Base-by-base conservation (phyloP, 2,888 invertebrate genomes). In the Rhingia campestris region DNA sequence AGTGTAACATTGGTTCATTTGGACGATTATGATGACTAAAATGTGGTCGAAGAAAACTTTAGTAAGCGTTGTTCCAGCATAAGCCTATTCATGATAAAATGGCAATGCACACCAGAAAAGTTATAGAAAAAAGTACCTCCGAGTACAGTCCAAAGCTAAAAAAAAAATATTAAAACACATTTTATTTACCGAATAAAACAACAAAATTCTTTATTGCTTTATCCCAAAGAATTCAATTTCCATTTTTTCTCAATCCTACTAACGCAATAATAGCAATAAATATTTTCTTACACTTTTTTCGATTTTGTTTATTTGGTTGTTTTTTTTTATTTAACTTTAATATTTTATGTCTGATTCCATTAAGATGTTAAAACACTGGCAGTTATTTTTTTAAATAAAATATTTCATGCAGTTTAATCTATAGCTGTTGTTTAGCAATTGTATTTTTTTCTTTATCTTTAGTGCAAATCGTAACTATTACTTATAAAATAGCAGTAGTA, bases 121-220 rank as follows among this genome's bases (percentile, higher is more conserved):
- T n/a, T n/a, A n/a, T n/a, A n/a, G n/a, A n/a, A n/a, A n/a, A n/a
- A n/a, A n/a, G n/a, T n/a, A n/a, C n/a, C n/a, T n/a, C n/a, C n/a
- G n/a, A n/a, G n/a, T n/a, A n/a, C n/a, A 43, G 5, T 12, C 5
- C 6, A 12, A 12, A 12, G 4, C 3, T n/a, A 10, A n/a, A 12
- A 14, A 22, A 2, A 33, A 32, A 51, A 7, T 32, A 35, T 12
- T 30, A 72, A 77, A 81, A 81, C 70, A 22, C 75, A 56, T 14
- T 30, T 37, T 12, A 12, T 49, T 22, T 67, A 79, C 64, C 82
- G 75, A 84, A 80, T 84, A 84, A 84, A 84, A 84, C 84, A 84
- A 84, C 84, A 80, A 75, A 75, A 70, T 84, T 66, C 75, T 79
- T 84, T 84, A 84, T 80, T 79, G 84, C 80, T 84, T 75, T 84